Base-by-base conservation (phyloP, 2,888 invertebrate genomes). In the Diarsia mendica region DNA sequence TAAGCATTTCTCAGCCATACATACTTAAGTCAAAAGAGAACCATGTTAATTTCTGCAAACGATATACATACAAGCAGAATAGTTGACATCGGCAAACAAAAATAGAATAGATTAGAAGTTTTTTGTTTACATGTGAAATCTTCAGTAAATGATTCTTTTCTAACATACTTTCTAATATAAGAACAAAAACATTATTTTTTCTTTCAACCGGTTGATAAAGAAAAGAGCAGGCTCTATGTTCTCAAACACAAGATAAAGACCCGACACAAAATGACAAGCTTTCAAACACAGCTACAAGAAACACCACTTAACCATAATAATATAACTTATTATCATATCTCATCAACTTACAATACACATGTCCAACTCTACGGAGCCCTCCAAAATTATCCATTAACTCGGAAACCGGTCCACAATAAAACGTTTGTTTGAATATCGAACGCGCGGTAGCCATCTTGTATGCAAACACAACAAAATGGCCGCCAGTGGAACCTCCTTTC, bases 361-460 rank as follows among this genome's bases (percentile, higher is more conserved):
- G 67, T 79, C 67, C 33, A 8, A 3, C 10, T 69, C 69, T 84
- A 84, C 88, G 83, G 88, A 64, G 49, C 87, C 85, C 67, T 70
- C 53, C n/a, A 66, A 70, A 67, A 76, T 71, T 78, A 63, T 53
- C 74, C 70, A 74, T 67, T 69, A 76, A 65, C 53, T 49, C 44
- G 55, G 44, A 80, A 87, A 87, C 88, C 89, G 82, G 88, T 86
- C 85, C 72, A 84, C 85, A 88, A 89, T 85, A 88, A 89, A 88
- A 88, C 77, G 78, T 82, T 87, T 92, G 88, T 92, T 92, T 89
- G 89, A 88, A 83, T 82, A 83, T 82, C 85, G 87, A 90, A 91
- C 87, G 88, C 91, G 91, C 91, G 91, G 91, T 91, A 91, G 91
- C 91, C 91, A 92, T 92, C 90, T 92, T 92, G 83, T 80, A 87